Conservation (phyloP, 30 jellyfish, hydroid and myxozoan species). For the Sanderia malayensis region DNA sequence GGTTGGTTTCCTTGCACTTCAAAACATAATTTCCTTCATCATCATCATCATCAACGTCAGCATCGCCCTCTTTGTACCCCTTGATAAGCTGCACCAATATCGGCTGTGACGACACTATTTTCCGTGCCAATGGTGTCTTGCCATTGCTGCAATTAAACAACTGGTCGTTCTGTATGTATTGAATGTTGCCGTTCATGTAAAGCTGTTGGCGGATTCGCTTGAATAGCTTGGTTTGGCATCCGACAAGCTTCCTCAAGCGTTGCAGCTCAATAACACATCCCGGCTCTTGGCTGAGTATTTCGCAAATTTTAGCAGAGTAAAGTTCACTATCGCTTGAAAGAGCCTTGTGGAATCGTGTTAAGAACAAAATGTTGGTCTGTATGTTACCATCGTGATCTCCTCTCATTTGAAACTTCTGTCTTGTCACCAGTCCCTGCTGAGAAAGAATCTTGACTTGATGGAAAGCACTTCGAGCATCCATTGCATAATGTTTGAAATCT, state of each 20-base stretch:
- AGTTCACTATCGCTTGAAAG: neutral
- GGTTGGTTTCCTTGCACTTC: constrained; percentile 54
- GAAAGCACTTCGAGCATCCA: constrained; percentile 79
- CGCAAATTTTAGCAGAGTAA: neutral
- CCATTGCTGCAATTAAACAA: constrained; percentile 14
- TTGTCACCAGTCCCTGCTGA: constrained; percentile 57
- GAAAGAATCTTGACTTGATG: constrained; percentile 69
- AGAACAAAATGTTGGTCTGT: constrained; percentile 27
- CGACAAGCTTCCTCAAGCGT: constrained; percentile 12
- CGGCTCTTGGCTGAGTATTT: constrained; percentile 23
- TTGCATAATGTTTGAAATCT: constrained; percentile 58
- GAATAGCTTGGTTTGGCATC: constrained; percentile 17
- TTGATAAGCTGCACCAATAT: constrained; percentile 52
- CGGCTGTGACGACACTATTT: neutral
- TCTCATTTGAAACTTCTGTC: constrained; percentile 33
- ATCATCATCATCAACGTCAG: constrained; percentile 54
- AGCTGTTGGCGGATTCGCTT: constrained; percentile 41
- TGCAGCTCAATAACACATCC: constrained; percentile 34
- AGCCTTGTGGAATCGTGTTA: constrained; percentile 33
- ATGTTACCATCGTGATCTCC: neutral
- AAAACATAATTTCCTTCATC: constrained; percentile 47
- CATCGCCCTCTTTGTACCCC: constrained; percentile 38
- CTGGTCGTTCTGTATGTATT: constrained; percentile 67
- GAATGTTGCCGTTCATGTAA: constrained; percentile 65
- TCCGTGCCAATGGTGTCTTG: neutral